phyloP scores from a whole-genome alignment of 2,797 vertebrate genomes.

The Chromobotia macracanthus region DNA sequence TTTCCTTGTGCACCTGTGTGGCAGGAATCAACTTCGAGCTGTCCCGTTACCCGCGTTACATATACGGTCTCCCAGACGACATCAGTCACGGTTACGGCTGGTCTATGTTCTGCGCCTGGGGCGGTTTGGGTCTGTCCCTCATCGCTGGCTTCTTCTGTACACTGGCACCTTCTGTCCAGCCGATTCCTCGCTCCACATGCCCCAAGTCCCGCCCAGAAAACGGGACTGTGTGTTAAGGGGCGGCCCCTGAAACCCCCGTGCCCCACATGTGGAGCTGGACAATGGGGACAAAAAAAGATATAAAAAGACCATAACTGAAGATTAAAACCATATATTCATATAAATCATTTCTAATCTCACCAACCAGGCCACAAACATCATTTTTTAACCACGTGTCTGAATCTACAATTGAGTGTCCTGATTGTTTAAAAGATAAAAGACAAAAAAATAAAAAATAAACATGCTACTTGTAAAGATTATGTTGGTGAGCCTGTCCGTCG shows the following conservation, averaged over 20 bases:
- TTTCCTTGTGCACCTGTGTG: constrained; percentile 97
- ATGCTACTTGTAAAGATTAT: constrained; percentile 53
- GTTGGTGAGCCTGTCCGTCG: constrained; percentile 64
- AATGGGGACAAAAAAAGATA: constrained; percentile 30
- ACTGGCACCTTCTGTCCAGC: constrained; percentile 96
- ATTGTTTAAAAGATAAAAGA: constrained; percentile 68
- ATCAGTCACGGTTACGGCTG: constrained; percentile 98
- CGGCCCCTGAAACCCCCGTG: neutral
- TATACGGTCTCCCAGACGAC: constrained; percentile 95
- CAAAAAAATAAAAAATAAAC: constrained; percentile 60
- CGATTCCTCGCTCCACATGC: constrained; percentile 93
- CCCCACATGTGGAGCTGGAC: constrained; percentile 12
- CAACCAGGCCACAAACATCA: constrained; percentile 43
- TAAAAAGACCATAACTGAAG: constrained; percentile 41
- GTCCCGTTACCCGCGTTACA: constrained; percentile 92
- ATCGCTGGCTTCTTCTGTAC: constrained; percentile 99
- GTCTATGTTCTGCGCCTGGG: constrained; percentile 99
- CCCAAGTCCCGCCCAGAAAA: constrained; percentile 98
- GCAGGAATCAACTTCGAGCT: constrained; percentile 99
- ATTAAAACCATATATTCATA: constrained; percentile 48
- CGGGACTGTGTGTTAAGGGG: constrained; percentile 93
- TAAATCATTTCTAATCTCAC: constrained; percentile 56
- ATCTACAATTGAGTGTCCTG: constrained; percentile 68
- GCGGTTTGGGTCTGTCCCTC: constrained; percentile 94
- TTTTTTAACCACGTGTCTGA: constrained; percentile 62